phyloP scores from a whole-genome alignment of 2,113 vertebrate species.

The Fregata magnificens region DNA sequence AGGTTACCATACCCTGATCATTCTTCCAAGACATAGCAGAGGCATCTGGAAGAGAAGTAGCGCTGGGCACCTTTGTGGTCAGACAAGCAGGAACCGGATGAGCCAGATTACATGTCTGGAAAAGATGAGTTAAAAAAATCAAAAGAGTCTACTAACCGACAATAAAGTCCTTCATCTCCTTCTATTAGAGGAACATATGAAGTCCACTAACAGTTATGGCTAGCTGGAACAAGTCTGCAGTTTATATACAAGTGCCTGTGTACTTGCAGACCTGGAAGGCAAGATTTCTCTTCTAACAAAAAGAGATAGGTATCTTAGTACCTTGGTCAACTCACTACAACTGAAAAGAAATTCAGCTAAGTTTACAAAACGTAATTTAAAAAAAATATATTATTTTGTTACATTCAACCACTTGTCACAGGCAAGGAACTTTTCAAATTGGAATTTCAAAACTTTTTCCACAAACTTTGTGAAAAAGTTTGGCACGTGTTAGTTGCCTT shows the following conservation, averaged over 20 bases:
- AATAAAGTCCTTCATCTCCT: background rate
- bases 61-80: background rate
- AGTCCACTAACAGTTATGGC: background rate
- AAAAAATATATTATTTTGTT: background rate
- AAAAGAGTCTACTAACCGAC: background rate
- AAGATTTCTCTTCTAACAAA: background rate
- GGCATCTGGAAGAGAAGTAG: slow-evolving; percentile 29
- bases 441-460: background rate
- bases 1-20: slow-evolving; percentile 65
- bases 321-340: background rate
- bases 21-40: slow-evolving; percentile 27
- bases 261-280: background rate
- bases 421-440: background rate
- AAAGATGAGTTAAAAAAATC: background rate
- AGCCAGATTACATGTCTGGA: background rate
- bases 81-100: background rate
- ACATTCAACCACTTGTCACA: background rate
- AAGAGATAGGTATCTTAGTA: background rate
- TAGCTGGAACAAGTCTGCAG: background rate
- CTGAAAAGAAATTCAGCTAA: background rate
- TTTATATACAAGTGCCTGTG: background rate
- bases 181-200: background rate
- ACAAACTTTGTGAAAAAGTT: background rate
- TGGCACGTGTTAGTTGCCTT: background rate
- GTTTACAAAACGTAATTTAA: background rate